Percentiles rank a stretch among this genome's conserved stretches.
phyloP scores from a whole-genome alignment of 1,140 invertebrate species.

The Zaprionus inermis region DNA sequence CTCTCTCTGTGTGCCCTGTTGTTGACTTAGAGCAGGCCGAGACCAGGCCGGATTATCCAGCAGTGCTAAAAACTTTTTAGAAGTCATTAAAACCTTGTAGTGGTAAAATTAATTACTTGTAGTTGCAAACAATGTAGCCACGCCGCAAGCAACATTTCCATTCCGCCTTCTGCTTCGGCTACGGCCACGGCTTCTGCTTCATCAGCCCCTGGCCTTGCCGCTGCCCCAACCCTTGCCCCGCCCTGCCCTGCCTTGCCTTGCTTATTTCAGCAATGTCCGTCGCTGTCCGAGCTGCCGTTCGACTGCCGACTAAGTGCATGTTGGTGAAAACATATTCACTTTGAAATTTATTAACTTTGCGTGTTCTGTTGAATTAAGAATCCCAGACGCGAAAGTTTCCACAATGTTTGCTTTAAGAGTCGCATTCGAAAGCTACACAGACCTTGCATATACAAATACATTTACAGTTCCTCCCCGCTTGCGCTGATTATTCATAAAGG shows the following conservation, averaged over 20 bases:
- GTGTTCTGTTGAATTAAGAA: constrained; percentile 79
- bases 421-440: constrained; percentile 49
- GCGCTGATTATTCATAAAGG: constrained; percentile 10
- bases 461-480: constrained; percentile 19
- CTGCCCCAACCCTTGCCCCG: neutral
- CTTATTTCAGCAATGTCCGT: constrained; percentile 39
- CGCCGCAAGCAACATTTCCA: constrained; percentile 80
- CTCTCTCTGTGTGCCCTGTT: constrained; percentile 4
- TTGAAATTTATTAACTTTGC: constrained; percentile 82
- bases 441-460: constrained; percentile 9
- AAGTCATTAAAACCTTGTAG: constrained; percentile 84
- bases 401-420: constrained; percentile 67
- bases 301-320: constrained; percentile 71
- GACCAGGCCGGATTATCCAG: constrained; percentile 75
- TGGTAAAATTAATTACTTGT: constrained; percentile 84
- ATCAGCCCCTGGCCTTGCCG: neutral
- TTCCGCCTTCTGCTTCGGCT: constrained; percentile 29
- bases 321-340: constrained; percentile 81
- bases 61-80: constrained; percentile 83
- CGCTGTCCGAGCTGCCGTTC: constrained; percentile 34
- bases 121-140: constrained; percentile 83
- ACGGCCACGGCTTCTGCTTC: neutral
- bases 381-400: constrained; percentile 76
- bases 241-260: constrained; percentile 8
- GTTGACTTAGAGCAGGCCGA: constrained; percentile 59